phyloP scores from a whole-genome alignment of 2,113 vertebrate genomes.

The Chlamydotis undulata region DNA sequence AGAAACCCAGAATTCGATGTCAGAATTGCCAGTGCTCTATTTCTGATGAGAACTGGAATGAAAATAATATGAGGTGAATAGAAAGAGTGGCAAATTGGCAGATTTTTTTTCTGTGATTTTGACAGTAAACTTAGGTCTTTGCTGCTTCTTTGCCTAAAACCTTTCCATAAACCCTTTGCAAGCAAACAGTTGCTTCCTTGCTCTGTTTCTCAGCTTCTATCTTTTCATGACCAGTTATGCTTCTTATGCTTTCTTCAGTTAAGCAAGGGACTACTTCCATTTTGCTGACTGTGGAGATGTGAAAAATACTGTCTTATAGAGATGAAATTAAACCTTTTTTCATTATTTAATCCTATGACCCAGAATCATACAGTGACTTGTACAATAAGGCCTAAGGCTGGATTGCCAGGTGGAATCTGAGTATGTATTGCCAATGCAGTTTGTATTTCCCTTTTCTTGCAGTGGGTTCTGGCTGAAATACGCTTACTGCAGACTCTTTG shows the following conservation, averaged over 20 bases:
- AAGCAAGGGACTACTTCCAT: background rate
- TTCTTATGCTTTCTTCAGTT: background rate
- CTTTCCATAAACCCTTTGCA: background rate
- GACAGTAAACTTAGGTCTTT: background rate
- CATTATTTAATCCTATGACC: background rate
- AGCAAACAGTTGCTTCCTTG: background rate
- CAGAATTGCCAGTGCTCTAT: background rate
- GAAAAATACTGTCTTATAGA: background rate
- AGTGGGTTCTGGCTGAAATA: background rate
- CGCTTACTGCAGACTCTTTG: background rate
- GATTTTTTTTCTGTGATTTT: background rate
- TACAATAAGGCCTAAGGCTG: background rate
- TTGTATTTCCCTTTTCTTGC: background rate
- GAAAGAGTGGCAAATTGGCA: background rate
- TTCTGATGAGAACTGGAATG: constrained; percentile 6
- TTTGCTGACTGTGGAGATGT: background rate
- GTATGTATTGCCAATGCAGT: background rate
- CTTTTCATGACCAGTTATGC: background rate
- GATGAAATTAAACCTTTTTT: background rate
- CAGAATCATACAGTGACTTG: background rate
- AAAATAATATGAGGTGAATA: constrained; percentile 6
- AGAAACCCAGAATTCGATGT: background rate
- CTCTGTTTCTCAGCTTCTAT: background rate
- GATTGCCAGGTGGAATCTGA: background rate
- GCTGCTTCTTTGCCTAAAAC: background rate